phyloP scores from a whole-genome alignment of 2,113 vertebrate species.

The Pelecanus crispus region DNA sequence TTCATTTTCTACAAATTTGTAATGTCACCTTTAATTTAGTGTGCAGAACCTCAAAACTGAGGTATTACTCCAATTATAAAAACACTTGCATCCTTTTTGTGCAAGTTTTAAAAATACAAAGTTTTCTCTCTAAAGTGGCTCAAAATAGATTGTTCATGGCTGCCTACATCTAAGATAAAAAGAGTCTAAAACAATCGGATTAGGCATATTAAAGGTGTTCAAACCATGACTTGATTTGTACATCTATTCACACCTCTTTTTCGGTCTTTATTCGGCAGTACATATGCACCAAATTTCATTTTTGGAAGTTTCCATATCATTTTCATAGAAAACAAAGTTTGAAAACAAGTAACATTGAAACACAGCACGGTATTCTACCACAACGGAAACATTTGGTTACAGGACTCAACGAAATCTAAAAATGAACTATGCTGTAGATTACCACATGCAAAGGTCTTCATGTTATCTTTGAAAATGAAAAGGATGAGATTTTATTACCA shows the following conservation, averaged over 20 bases:
- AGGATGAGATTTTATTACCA: conserved; percentile 82
- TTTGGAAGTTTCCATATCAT: conserved; percentile 88
- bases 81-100: conserved; percentile 79
- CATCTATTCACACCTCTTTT: conserved; percentile 84
- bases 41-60: conserved; percentile 80
- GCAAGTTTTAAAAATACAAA: conserved; percentile 83
- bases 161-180: conserved; percentile 89
- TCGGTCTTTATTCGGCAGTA: conserved; percentile 88
- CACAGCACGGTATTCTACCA: conserved; percentile 92
- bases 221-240: conserved; percentile 85
- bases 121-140: conserved; percentile 88
- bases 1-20: conserved; percentile 78
- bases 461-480: conserved; percentile 85
- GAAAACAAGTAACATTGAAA: conserved; percentile 92
- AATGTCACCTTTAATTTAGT: conserved; percentile 77
- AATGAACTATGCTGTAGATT: conserved; percentile 92
- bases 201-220: conserved; percentile 88
- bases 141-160: conserved; percentile 88
- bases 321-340: conserved; percentile 90
- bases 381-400: conserved; percentile 87
- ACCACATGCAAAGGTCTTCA: conserved; percentile 91
- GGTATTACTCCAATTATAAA: conserved; percentile 86
- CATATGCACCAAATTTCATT: conserved; percentile 92
- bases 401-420: conserved; percentile 95
- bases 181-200: conserved; percentile 85